Evolutionary conservation across 2,888 invertebrate genomes (phyloP), one percentile per base, ranked within the genome.

Genomic region (Hydrotaea diabolus): DNA sequence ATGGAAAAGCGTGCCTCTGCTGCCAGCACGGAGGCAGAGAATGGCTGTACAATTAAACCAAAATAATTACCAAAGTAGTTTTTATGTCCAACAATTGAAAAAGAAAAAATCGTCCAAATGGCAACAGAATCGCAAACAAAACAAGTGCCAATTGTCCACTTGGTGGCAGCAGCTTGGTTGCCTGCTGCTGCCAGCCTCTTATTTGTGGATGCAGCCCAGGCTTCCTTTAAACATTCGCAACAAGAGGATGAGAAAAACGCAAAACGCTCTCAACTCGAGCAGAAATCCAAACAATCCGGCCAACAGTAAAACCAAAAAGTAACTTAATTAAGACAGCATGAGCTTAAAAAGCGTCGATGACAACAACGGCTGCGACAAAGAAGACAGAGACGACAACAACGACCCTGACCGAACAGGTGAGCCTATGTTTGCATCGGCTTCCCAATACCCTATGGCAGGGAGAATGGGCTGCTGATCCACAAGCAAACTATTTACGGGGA

Each of bases 351-450:
- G 13, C 55, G 59, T 64, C 46, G 62, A 59, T 17, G 55, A 46
- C 66, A 31, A 49, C 57, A 74, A 23, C 39, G 57, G 49, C 57
- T 36, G n/a, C 26, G 11, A 69, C 49, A 59, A 43, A 3, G 19
- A 75, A 39, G n/a, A 69, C 49, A 49, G 43, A 3, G n/a, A 75
- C 39, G 39, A 36, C 57, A 75, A 72, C 71, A 71, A 64, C 80
- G 80, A 69, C 83, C 83, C 64, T 81, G 85, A 81, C 78, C 76
- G 76, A 55, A 19, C 26, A 17, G 21, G 15, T 69, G 69, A 21
- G 79, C 76, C 77, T 64, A 36, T 39, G 55, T 4, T 21, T 8
- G 23, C 23, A 7, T 21, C 19, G 19, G 19, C 17, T 57, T 5
- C n/a, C 7, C 31, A 31, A 4, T 31, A 31, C 31, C 31, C 31